phyloP scores from a whole-genome alignment of 2,113 vertebrate species.

The Melanerpes formicivorus region DNA sequence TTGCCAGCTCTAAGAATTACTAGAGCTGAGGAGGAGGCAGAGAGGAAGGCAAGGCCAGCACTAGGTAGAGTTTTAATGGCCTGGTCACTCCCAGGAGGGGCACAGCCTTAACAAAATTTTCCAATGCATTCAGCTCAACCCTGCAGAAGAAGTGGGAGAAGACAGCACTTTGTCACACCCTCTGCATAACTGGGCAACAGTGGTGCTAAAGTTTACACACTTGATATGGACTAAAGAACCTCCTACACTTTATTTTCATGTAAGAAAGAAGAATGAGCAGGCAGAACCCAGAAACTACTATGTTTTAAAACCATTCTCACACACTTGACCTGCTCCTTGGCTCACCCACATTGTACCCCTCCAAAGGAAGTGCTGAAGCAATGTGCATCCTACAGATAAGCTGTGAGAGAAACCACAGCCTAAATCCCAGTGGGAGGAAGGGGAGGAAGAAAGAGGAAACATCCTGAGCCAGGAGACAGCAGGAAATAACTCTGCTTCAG shows the following conservation, averaged over 20 bases:
- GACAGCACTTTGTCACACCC: background rate
- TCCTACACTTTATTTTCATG: background rate
- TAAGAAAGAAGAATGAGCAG: background rate
- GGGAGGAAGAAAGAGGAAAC: background rate
- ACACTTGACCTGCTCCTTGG: background rate
- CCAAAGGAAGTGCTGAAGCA: constrained; percentile 23
- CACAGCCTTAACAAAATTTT: background rate
- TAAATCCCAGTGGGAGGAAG: background rate
- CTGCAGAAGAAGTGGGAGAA: background rate
- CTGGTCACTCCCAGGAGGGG: background rate
- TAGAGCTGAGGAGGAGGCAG: background rate
- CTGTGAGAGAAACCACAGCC: background rate
- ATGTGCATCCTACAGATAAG: constrained; percentile 36
- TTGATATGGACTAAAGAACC: background rate
- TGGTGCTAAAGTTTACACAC: background rate
- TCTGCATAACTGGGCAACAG: background rate
- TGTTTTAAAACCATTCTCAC: background rate
- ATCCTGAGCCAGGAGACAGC: background rate
- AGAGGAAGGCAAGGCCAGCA: background rate
- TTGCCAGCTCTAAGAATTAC: background rate
- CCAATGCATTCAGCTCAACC: background rate
- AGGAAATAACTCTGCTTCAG: constrained; percentile 35
- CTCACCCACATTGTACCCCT: background rate
- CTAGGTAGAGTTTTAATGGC: background rate
- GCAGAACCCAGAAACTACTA: background rate